phyloP scores from a whole-genome alignment of 2,113 vertebrate species.

The Ceratotherium simum region DNA sequence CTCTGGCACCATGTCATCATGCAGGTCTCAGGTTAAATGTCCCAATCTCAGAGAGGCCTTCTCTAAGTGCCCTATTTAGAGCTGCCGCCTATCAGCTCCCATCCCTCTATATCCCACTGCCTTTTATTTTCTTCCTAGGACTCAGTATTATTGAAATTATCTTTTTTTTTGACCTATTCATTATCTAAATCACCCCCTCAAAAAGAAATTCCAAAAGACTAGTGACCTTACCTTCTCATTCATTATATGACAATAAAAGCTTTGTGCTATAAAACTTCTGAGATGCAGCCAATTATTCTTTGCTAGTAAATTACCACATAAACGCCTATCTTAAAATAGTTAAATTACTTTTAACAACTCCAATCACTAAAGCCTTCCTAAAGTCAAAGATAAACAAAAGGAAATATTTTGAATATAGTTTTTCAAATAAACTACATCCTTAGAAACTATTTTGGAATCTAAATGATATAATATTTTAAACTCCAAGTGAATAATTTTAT shows the following conservation, averaged over 20 bases:
- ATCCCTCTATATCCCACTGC: not conserved
- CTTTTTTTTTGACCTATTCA: not conserved
- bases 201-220: not conserved
- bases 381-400: not conserved
- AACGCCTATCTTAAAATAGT: constrained; percentile 26
- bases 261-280: not conserved
- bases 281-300: not conserved
- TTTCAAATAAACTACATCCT: not conserved
- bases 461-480: constrained; percentile 25
- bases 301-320: not conserved
- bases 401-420: constrained; percentile 42
- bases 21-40: not conserved
- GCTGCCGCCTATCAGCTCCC: not conserved
- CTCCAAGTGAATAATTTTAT: not conserved
- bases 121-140: not conserved
- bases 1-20: not conserved
- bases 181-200: not conserved
- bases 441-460: not conserved
- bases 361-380: not conserved
- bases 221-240: not conserved
- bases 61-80: not conserved
- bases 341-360: constrained; percentile 21
- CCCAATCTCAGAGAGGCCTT: not conserved
- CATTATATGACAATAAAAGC: not conserved
- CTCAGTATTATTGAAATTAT: constrained; percentile 19